These are phyloP conservation scores for Aurelia sp. DNA, from an alignment of 30 jellyfish, hydroid and myxozoan species.

Conservation along the genomic window DNA sequence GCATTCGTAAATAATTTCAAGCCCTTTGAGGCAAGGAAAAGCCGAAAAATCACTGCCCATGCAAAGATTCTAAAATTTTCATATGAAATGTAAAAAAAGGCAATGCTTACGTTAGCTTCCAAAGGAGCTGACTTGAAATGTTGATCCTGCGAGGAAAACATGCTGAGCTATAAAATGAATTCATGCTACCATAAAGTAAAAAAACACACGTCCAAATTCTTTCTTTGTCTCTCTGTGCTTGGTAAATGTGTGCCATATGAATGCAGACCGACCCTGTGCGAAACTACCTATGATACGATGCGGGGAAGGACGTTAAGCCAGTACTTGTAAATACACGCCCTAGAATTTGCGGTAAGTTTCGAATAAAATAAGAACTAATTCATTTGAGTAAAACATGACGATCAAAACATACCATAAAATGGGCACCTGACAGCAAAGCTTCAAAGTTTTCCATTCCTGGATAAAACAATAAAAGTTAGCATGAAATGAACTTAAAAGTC, in stretches of 20 bases:
- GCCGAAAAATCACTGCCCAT: too few species aligned
- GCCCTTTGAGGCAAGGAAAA: too few species aligned
- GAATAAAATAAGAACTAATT: neutral
- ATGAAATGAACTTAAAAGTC: too few species aligned
- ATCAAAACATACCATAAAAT: conserved; percentile 79
- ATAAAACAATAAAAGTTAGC: neutral
- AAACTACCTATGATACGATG: too few species aligned
- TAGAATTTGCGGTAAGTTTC: neutral
- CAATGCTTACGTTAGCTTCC: conserved; percentile 24
- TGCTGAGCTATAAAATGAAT: too few species aligned
- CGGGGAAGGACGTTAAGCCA: too few species aligned
- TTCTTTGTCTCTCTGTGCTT: too few species aligned
- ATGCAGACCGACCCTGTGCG: too few species aligned
- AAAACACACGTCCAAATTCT: too few species aligned
- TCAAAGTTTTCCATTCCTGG: conserved; percentile 97
- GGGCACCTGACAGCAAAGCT: conserved; percentile 94
- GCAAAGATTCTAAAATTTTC: neutral
- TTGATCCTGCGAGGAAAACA: conserved; percentile 29
- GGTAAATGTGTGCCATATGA: too few species aligned
- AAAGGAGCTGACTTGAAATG: conserved; percentile 57
- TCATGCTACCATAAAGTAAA: too few species aligned
- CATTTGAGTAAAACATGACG: neutral
- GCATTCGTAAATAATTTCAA: too few species aligned
- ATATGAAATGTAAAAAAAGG: neutral
- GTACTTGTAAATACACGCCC: neutral